Conservation (phyloP, 2,113 vertebrate species). For the Daubentonia madagascariensis region DNA sequence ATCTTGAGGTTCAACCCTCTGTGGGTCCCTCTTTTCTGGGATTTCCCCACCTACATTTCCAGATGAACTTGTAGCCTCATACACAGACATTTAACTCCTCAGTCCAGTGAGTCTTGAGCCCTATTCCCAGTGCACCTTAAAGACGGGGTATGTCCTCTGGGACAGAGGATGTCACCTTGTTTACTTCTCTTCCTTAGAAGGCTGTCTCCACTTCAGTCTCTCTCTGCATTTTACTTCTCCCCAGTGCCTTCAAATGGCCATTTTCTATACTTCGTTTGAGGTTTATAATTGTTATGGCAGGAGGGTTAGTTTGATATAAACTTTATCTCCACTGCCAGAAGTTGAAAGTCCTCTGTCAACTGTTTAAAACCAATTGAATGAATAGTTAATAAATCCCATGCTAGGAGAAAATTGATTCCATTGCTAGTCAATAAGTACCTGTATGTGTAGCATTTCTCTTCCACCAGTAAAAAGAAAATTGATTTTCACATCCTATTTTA, state of each 20-base stretch:
- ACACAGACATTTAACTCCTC: neutral
- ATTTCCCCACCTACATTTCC: neutral
- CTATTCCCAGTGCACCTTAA: neutral
- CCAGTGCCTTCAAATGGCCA: neutral
- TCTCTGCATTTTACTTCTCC: neutral
- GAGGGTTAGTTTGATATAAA: neutral
- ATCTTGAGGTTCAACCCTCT: neutral
- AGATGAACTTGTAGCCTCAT: neutral
- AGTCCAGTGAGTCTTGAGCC: fast-evolving
- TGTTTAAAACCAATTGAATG: neutral
- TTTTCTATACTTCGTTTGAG: neutral
- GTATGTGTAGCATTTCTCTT: neutral
- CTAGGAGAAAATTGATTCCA: neutral
- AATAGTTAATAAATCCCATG: neutral
- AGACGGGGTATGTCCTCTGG: too few species aligned
- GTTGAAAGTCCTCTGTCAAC: neutral
- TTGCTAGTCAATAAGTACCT: neutral
- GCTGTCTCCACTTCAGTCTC: too few species aligned
- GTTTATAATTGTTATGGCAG: neutral
- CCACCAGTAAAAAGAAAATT: neutral
- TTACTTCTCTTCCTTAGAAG: neutral
- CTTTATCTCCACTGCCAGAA: neutral
- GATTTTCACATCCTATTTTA: neutral
- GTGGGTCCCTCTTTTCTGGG: neutral
- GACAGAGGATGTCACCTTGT: neutral